phyloP scores from a whole-genome alignment of 2,113 vertebrate species.

The Paraplagusia blochii region DNA sequence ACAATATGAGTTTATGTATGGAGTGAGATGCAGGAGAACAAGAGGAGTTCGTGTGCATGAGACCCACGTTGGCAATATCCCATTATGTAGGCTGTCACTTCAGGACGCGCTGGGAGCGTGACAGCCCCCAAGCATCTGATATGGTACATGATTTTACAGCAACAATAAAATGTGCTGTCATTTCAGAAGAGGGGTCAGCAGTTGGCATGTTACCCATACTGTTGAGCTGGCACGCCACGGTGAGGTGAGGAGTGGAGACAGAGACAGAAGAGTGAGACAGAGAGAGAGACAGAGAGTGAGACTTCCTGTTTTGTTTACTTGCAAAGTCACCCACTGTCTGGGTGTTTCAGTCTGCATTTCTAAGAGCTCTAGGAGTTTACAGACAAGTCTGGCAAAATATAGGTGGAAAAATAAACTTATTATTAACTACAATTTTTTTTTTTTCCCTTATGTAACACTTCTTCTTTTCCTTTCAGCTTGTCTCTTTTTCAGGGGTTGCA shows the following conservation, averaged over 20 bases:
- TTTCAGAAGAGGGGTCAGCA: constrained; percentile 37
- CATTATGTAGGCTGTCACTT: constrained; percentile 64
- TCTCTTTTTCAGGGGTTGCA: too few relatives aligned
- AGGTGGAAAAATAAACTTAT: too few relatives aligned
- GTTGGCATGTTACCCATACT: constrained; percentile 4
- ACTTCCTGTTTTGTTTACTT: background rate
- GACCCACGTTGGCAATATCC: constrained; percentile 42
- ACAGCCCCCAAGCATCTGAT: constrained; percentile 31
- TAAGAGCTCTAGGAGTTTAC: too few relatives aligned
- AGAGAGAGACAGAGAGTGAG: too few relatives aligned
- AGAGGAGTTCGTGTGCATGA: constrained; percentile 41
- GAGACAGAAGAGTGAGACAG: too few relatives aligned
- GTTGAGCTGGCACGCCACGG: background rate
- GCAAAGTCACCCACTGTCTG: background rate
- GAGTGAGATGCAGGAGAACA: constrained; percentile 28
- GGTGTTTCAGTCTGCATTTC: background rate
- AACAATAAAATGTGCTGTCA: constrained; percentile 32
- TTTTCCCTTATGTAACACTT: too few relatives aligned
- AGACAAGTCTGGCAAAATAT: too few relatives aligned
- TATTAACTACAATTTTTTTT: too few relatives aligned
- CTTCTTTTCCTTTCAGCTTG: too few relatives aligned
- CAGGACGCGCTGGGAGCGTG: constrained; percentile 37
- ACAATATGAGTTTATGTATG: constrained; percentile 27
- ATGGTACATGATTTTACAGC: constrained; percentile 36
- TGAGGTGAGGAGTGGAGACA: background rate